These are phyloP conservation scores for Neodiprion virginianus DNA, from an alignment of 1,140 invertebrate genomes.

Conservation along the genomic window DNA sequence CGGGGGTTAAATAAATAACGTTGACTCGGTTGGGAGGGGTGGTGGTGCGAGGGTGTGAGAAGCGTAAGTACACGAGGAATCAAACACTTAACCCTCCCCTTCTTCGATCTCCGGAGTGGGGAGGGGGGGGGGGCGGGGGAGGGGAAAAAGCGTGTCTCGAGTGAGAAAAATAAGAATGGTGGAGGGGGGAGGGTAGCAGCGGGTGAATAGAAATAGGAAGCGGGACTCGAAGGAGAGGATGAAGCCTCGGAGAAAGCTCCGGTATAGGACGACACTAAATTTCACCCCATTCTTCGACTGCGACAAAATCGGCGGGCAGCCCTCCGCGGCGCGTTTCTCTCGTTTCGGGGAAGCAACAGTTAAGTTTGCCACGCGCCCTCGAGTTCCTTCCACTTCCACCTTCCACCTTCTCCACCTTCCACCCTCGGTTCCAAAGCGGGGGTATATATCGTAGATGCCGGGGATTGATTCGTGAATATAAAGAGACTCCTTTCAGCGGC, in stretches of 20 bases:
- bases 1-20: not conserved
- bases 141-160: not conserved
- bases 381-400: not conserved
- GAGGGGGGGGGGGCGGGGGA: not conserved
- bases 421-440: not conserved
- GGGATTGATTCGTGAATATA: conserved; percentile 27
- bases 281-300: no score
- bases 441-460: conserved; percentile 10
- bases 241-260: not conserved
- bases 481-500: conserved; percentile 6
- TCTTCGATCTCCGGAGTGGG: not conserved
- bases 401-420: conserved; percentile 5
- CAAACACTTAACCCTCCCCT: no score
- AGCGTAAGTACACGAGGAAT: not conserved
- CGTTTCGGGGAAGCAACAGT: conserved; percentile 25
- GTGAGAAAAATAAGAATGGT: not conserved
- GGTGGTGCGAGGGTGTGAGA: not conserved
- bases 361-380: conserved; percentile 13
- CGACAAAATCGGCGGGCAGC: no score
- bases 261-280: no score
- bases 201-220: conserved; percentile 10
- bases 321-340: not conserved
- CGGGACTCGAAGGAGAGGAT: not conserved
- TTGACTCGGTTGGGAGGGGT: not conserved
- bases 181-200: conserved; percentile 8